Evolutionary conservation across 2,888 invertebrate genomes (phyloP).

Genomic region (Choristoneura rosaceana): DNA sequence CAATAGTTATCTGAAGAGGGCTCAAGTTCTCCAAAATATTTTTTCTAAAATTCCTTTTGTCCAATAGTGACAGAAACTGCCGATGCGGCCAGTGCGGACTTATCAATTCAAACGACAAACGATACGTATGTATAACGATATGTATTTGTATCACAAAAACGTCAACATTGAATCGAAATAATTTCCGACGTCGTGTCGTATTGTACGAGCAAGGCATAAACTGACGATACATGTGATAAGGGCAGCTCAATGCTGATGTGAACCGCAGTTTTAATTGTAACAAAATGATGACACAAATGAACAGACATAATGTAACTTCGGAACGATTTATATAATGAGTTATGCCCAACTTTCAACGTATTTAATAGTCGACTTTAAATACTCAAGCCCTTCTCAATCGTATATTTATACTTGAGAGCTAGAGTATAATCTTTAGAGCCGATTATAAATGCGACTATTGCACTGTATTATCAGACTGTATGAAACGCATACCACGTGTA

Average conservation of each 20-base stretch:
- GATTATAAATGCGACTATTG: not conserved
- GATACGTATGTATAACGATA: not conserved
- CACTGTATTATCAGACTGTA: not conserved
- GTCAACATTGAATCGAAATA: not conserved
- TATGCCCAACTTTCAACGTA: not conserved
- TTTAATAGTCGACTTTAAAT: not conserved
- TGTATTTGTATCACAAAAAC: not conserved
- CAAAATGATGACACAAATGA: not conserved
- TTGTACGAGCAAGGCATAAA: not conserved
- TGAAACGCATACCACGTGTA: conserved; percentile 14
- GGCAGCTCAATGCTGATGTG: not conserved
- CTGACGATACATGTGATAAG: conserved; percentile 24
- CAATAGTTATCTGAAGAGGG: not conserved
- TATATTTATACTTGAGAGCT: not conserved
- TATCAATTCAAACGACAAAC: not conserved
- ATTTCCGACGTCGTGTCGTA: not conserved
- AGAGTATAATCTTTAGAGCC: not conserved
- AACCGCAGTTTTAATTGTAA: not conserved
- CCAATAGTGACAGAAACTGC: not conserved
- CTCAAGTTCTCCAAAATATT: not conserved
- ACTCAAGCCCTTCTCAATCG: not conserved
- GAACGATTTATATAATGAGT: not conserved
- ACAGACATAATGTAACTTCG: not conserved
- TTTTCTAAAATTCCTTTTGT: not conserved
- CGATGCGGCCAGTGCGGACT: not conserved